phyloP scores from a whole-genome alignment of 2,113 vertebrate species.

The Thalassarche chlororhynchos region DNA sequence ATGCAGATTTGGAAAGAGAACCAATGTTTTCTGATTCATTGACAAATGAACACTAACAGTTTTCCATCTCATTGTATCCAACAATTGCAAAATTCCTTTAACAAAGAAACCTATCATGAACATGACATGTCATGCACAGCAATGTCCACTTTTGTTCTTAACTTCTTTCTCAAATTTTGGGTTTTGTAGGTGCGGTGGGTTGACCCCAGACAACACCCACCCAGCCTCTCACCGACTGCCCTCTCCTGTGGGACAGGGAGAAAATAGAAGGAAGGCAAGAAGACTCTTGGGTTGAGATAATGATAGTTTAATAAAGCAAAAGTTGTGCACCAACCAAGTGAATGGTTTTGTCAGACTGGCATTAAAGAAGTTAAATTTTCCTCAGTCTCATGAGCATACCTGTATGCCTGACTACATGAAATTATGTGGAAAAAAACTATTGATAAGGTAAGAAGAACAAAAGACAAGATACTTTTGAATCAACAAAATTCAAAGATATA shows the following conservation, averaged over 20 bases:
- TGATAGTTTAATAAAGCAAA: not conserved
- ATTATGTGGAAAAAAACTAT: rapidly evolving
- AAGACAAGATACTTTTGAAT: not conserved
- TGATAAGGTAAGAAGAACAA: not conserved
- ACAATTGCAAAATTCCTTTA: not conserved
- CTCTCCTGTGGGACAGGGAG: not conserved
- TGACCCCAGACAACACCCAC: not conserved
- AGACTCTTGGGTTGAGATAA: not conserved
- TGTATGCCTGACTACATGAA: not conserved
- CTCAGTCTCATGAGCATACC: not conserved
- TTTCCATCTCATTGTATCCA: not conserved
- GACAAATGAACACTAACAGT: not conserved
- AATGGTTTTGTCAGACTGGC: not conserved
- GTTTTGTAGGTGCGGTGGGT: not conserved
- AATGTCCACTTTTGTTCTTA: not conserved
- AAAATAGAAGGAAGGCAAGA: not conserved
- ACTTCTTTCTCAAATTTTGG: not conserved
- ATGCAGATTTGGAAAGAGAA: not conserved
- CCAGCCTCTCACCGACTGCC: not conserved
- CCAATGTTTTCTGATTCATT: not conserved
- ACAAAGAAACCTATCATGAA: not conserved
- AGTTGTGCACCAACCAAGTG: rapidly evolving
- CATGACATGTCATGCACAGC: not conserved
- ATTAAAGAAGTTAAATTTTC: not conserved
- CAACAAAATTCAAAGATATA: not conserved